Percentiles rank a stretch among this genome's conserved stretches.
Evolutionary conservation across 2,888 invertebrate genomes (phyloP).

Genomic region (Galeopsomyia nigrocyanea): DNA sequence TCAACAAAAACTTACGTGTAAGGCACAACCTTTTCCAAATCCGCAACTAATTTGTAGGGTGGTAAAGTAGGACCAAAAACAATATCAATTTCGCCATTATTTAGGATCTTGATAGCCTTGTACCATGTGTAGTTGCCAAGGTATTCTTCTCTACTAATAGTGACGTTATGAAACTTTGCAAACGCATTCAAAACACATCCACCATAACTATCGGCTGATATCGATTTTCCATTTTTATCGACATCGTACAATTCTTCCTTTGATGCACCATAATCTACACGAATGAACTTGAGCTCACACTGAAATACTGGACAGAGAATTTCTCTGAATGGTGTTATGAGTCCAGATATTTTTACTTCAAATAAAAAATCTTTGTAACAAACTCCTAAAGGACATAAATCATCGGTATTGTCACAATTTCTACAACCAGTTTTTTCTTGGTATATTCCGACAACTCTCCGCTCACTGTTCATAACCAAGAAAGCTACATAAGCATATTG

Average conservation of each 20-base stretch:
- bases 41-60: background rate
- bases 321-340: background rate
- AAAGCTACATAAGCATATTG: slow-evolving; percentile 1
- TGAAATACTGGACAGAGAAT: slow-evolving; percentile 18
- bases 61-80: slow-evolving; percentile 29
- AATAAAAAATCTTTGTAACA: background rate
- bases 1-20: slow-evolving; percentile 32
- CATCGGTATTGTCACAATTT: background rate
- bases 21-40: slow-evolving; percentile 18
- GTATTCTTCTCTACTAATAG: slow-evolving; percentile 13
- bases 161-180: slow-evolving; percentile 20
- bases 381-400: background rate
- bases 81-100: slow-evolving; percentile 13
- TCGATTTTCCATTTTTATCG: slow-evolving; percentile 2
- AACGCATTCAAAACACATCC: slow-evolving; percentile 25
- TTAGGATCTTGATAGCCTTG: background rate
- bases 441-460: background rate
- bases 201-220: slow-evolving; percentile 22
- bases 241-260: slow-evolving; percentile 24
- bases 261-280: slow-evolving; percentile 30
- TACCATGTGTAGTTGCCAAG: slow-evolving; percentile 31
- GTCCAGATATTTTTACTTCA: background rate
- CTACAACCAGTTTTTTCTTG: slow-evolving; percentile 7
- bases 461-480: slow-evolving; percentile 5
- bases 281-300: slow-evolving; percentile 23